These are phyloP conservation scores for Armadillidium nasatum DNA, from an alignment of 1,140 invertebrate genomes.

Conservation along the genomic window DNA sequence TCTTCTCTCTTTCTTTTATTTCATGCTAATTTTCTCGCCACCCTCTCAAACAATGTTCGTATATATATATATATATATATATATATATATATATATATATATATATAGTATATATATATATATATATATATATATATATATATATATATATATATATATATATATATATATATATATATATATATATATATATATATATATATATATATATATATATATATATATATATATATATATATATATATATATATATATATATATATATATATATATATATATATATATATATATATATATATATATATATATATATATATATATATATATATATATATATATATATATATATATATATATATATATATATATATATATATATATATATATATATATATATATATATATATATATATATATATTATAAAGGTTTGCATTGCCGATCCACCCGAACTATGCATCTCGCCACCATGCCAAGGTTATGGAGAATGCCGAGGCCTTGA, in stretches of 20 bases:
- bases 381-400: background rate
- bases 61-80: no score
- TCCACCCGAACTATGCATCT: conserved; percentile 67
- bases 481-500: conserved; percentile 74
- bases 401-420: background rate
- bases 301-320: no score
- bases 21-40: no score
- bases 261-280: background rate
- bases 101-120: background rate
- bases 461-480: conserved; percentile 67
- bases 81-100: no score
- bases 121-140: background rate
- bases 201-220: no score
- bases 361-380: background rate
- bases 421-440: conserved; percentile 68
- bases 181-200: background rate
- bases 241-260: background rate
- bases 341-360: no score
- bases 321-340: no score
- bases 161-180: background rate
- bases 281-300: background rate
- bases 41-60: no score
- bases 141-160: background rate
- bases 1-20: no score
- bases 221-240: no score